Evolutionary conservation across 1,140 invertebrate species (phyloP).

Genomic region (Plutomurus gul): DNA sequence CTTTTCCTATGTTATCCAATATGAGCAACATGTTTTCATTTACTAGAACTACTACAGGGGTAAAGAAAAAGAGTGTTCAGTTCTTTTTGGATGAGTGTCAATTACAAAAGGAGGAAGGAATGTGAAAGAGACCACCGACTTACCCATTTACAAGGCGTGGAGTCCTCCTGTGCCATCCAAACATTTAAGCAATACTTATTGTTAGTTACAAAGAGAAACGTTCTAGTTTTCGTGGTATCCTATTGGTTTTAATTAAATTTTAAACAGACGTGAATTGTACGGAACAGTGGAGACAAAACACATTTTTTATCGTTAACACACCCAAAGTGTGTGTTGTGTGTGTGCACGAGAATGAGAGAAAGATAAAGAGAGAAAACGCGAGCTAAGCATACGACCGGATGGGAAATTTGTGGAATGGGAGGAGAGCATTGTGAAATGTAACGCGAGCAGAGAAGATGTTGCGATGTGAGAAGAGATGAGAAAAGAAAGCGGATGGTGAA

Average conservation of each 20-base stretch:
- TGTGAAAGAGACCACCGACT: background rate
- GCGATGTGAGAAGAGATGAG: background rate
- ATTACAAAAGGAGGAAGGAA: no score
- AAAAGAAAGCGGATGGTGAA: slow-evolving; percentile 1
- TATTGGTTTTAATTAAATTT: slow-evolving; percentile 53
- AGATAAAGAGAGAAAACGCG: background rate
- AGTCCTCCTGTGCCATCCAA: background rate
- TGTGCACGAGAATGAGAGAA: background rate
- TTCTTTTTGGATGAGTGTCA: no score
- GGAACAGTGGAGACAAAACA: slow-evolving; percentile 34
- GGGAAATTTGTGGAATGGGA: slow-evolving; percentile 24
- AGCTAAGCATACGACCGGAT: no score
- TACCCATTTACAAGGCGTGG: background rate
- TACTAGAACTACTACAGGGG: no score
- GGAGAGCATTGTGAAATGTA: background rate
- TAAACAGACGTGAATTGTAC: slow-evolving; percentile 48
- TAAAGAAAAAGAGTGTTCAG: no score
- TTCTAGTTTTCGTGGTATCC: background rate
- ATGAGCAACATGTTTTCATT: no score
- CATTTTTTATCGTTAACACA: slow-evolving; percentile 18
- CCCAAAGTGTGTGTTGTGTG: no score
- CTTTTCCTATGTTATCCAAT: no score
- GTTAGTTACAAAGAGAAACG: background rate
- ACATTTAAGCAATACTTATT: slow-evolving; percentile 10
- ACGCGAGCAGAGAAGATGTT: background rate